Conservation (phyloP, 2,888 invertebrate species). For the Strigamia crassipes region DNA sequence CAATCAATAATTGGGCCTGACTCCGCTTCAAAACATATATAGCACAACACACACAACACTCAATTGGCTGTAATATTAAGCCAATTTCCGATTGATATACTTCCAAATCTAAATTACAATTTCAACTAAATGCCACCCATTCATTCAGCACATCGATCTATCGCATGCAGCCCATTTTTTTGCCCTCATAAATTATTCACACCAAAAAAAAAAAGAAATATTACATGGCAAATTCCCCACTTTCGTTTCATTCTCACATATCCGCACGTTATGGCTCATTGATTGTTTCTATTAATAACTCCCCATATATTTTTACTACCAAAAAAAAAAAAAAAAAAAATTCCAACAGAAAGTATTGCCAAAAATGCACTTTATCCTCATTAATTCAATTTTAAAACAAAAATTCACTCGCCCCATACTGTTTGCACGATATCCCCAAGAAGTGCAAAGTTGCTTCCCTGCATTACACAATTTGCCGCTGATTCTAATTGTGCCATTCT, state of each 20-base stretch:
- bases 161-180: background rate
- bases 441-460: no score
- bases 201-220: background rate
- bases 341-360: no score
- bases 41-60: background rate
- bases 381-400: no score
- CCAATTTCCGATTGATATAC: background rate
- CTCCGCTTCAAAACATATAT: background rate
- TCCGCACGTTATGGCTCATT: background rate
- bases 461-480: no score
- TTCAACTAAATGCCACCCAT: background rate
- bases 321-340: no score
- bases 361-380: no score
- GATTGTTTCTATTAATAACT: background rate
- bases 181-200: background rate
- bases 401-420: no score
- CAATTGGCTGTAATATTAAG: background rate
- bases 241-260: no score
- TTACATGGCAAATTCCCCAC: background rate
- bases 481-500: no score
- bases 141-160: background rate
- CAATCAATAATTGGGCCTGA: background rate
- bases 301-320: background rate
- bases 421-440: no score
- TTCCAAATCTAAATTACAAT: no score